Base-by-base conservation (phyloP, 2,888 invertebrate species). In the Acronicta aceris region DNA sequence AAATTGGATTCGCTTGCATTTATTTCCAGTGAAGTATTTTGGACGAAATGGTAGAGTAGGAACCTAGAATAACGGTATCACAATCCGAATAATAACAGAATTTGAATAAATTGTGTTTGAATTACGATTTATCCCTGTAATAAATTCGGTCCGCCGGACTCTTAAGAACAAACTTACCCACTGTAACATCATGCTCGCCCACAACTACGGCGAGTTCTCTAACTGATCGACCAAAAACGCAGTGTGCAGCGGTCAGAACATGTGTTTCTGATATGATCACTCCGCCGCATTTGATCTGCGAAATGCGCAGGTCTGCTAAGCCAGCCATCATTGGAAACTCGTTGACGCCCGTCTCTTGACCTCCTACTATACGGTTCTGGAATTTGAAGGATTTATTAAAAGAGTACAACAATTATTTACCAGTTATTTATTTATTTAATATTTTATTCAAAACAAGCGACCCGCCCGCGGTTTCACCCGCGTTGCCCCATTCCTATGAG, bases 221-320 rank as follows among this genome's bases (percentile, higher is more conserved):
- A 0, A 60, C 5, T 79, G 33, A 52, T 90, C 91, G 90, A 0
- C 85, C 89, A 0, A 86, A 84, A 8, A 95, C 64, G 73, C 96
- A 96, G 76, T 96, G 96, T 0, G 95, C 96, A 0, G 96, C 96
- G 0, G 96, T 94, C 56, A 96, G 0, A 0, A 95, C 87, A 72
- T 94, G 90, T 1, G 66, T 74, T 0, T 58, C 48, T 0, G 92
- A 84, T 63, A 96, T 95, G 62, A 96, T 95, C 33, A 90, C 89
- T 0, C 81, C 95, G 0, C 96, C 96, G 74, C 96, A 96, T 62
- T 86, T 89, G n/a, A 95, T 80, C 1, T 75, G 2, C 0, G 0
- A 8, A 88, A 94, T 78, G 78, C 84, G 33, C 58, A 2, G 0
- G 48, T 89, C 86, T 0, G 74, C 76, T 0, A 95, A 2, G 0